Conservation (phyloP, 2,888 invertebrate species). For the Taenaris catops region DNA sequence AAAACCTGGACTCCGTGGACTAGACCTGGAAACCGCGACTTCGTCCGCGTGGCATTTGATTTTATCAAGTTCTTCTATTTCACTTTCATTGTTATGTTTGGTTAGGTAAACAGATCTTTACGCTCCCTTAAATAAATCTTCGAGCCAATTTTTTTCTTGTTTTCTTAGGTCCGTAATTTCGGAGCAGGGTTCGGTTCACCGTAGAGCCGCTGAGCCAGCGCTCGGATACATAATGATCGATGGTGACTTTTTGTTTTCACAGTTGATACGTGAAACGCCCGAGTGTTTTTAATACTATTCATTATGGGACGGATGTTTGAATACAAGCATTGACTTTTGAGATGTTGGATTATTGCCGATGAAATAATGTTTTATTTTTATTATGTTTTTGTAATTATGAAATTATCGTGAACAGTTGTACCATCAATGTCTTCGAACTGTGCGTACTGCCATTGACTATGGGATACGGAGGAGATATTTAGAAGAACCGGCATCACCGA, state of each 20-base stretch:
- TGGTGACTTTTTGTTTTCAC: constrained; percentile 69
- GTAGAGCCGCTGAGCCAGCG: constrained; percentile 32
- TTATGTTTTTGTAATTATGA: too few species aligned
- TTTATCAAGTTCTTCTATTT: too few species aligned
- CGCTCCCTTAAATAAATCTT: constrained; percentile 80
- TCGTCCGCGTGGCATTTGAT: too few species aligned
- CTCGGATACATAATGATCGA: constrained; percentile 55
- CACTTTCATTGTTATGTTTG: too few species aligned
- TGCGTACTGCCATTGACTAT: too few species aligned
- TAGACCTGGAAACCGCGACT: too few species aligned
- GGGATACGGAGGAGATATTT: too few species aligned
- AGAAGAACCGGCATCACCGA: too few species aligned
- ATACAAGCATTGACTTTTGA: constrained; percentile 5
- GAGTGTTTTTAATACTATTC: constrained; percentile 8
- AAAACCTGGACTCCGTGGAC: too few species aligned
- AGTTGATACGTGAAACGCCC: constrained; percentile 45
- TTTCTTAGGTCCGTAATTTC: constrained; percentile 71
- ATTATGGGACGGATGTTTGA: constrained; percentile 23
- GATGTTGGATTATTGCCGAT: constrained; percentile 7
- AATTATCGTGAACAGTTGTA: too few species aligned
- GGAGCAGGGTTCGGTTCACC: constrained; percentile 62
- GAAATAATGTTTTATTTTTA: too few species aligned
- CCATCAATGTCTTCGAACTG: too few species aligned
- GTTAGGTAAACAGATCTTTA: constrained; percentile 81
- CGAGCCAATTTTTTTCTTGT: constrained; percentile 54